phyloP scores from a whole-genome alignment of 2,888 invertebrate species.

The Parasteatoda lunata region DNA sequence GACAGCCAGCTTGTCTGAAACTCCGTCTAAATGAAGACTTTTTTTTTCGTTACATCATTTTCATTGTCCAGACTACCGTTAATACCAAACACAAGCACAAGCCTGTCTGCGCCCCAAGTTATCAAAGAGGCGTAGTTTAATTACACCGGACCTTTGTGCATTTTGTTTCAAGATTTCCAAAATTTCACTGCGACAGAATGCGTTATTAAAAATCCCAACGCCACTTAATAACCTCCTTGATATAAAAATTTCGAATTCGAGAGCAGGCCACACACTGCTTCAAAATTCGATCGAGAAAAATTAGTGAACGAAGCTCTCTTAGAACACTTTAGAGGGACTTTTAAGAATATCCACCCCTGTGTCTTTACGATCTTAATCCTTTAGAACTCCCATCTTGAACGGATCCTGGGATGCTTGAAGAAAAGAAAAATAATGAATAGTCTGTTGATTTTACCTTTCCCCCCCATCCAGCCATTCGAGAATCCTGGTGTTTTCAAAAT shows the following conservation, averaged over 20 bases:
- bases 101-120: neutral
- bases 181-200: neutral
- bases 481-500: constrained; percentile 9
- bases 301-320: constrained; percentile 27
- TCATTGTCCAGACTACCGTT: neutral
- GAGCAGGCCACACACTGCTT: constrained; percentile 36
- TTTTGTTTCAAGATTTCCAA: constrained; percentile 39
- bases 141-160: constrained; percentile 11
- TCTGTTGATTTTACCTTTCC: constrained; percentile 44
- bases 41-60: no score
- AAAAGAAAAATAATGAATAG: constrained; percentile 28
- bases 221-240: neutral
- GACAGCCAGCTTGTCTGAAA: no score
- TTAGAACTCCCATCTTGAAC: constrained; percentile 15
- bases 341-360: constrained; percentile 14
- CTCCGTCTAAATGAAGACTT: no score
- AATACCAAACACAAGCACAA: constrained; percentile 1
- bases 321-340: constrained; percentile 6
- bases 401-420: neutral
- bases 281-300: constrained; percentile 34
- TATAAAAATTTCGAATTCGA: constrained; percentile 16
- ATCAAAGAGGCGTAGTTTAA: constrained; percentile 37
- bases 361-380: constrained; percentile 31
- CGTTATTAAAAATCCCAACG: constrained; percentile 33
- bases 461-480: constrained; percentile 31